These are phyloP conservation scores for Cygnus atratus DNA, from an alignment of 2,113 vertebrate genomes.

Conservation along the genomic window DNA sequence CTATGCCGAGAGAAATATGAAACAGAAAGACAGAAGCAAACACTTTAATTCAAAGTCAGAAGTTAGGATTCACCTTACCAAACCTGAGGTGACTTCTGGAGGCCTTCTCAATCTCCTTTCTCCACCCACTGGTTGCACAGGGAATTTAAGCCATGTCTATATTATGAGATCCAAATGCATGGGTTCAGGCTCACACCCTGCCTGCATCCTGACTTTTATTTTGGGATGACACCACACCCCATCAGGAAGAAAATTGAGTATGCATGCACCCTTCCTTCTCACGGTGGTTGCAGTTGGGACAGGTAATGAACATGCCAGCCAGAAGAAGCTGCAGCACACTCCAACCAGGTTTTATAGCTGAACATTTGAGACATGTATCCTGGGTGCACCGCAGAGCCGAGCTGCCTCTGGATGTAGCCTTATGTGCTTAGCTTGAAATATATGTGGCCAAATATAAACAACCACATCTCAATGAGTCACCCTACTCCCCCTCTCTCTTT, in stretches of 20 bases:
- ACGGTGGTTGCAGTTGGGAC: not conserved
- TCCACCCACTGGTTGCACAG: not conserved
- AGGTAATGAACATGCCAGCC: not conserved
- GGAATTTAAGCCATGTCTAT: constrained; percentile 14
- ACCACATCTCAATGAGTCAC: constrained; percentile 65
- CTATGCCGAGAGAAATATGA: not conserved
- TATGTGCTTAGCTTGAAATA: constrained; percentile 52
- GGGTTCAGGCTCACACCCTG: not conserved
- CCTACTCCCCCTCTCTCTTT: constrained; percentile 63
- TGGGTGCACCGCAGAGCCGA: constrained; percentile 1
- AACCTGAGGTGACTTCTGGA: constrained; percentile 40
- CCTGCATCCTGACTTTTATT: constrained; percentile 30
- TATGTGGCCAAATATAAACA: constrained; percentile 63
- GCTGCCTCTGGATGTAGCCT: constrained; percentile 41
- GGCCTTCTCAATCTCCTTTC: not conserved
- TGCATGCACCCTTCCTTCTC: not conserved
- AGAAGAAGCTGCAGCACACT: not conserved
- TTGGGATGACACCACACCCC: constrained; percentile 8
- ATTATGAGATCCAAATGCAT: not conserved
- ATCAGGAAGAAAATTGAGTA: not conserved
- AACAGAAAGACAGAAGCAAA: constrained; percentile 22
- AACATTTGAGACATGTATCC: not conserved
- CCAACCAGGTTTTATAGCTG: not conserved
- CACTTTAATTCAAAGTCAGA: not conserved
- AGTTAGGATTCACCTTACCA: constrained; percentile 45